These are phyloP conservation scores for Drosophila persimilis DNA, from an alignment of 1,140 invertebrate species.

Conservation along the genomic window DNA sequence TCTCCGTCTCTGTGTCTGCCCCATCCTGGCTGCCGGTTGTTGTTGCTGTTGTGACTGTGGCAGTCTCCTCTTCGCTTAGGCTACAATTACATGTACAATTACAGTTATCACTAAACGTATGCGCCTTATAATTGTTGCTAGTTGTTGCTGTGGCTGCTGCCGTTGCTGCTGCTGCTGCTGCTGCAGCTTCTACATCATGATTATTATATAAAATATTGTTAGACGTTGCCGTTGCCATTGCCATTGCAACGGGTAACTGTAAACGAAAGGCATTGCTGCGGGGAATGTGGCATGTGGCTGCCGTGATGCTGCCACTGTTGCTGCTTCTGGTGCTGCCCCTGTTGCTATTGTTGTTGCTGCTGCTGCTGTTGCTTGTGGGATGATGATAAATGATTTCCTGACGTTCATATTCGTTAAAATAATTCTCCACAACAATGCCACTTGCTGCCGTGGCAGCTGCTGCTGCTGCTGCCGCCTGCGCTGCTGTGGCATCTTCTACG, in stretches of 20 bases:
- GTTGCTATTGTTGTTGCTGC: constrained; percentile 18
- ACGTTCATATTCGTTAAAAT: constrained; percentile 82
- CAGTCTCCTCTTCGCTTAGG: constrained; percentile 52
- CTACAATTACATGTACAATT: constrained; percentile 80
- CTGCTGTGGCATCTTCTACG: constrained; percentile 28
- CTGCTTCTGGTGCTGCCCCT: constrained; percentile 6
- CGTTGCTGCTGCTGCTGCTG: constrained; percentile 33
- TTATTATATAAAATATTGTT: constrained; percentile 78
- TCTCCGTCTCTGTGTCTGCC: constrained; percentile 19
- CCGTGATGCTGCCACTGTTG: constrained; percentile 12
- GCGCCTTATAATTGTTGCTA: constrained; percentile 63
- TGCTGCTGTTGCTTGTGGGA: constrained; percentile 57
- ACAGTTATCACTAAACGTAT: constrained; percentile 80
- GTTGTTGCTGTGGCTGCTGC: constrained; percentile 27
- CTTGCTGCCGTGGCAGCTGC: constrained; percentile 22
- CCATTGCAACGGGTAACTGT: constrained; percentile 52
- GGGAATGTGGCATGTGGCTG: constrained; percentile 31
- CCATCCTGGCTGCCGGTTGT: constrained; percentile 21
- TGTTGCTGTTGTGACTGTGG: constrained; percentile 42
- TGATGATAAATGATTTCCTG: constrained; percentile 82
- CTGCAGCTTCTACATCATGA: constrained; percentile 29
- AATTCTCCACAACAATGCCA: constrained; percentile 81
- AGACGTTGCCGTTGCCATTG: constrained; percentile 62
- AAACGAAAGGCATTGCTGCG: constrained; percentile 63
- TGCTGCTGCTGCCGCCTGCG: constrained; percentile 13